phyloP scores from a whole-genome alignment of 2,113 vertebrate genomes.

The Xyliphius kryptos region DNA sequence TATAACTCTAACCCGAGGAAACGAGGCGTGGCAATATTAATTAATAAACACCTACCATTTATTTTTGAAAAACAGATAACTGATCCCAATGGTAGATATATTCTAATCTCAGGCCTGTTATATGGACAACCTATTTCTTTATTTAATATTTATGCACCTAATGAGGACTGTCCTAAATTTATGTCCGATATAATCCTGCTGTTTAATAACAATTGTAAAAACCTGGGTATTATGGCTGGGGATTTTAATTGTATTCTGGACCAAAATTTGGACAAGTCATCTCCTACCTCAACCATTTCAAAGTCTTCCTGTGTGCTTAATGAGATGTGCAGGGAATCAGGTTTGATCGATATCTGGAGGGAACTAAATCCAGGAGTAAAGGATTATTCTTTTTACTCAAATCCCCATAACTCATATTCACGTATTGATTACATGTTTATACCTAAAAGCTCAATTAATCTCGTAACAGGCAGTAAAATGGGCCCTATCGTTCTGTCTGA shows the following conservation, averaged over 20 bases:
- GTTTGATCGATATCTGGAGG: background rate
- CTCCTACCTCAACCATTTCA: background rate
- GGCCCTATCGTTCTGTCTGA: background rate
- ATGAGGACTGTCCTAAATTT: background rate
- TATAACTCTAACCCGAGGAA: too few relatives aligned
- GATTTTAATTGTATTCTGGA: background rate
- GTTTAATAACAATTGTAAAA: background rate
- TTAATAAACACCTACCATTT: background rate
- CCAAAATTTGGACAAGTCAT: background rate
- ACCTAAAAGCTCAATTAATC: background rate
- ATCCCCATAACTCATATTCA: background rate
- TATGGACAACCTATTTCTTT: background rate
- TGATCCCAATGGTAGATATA: background rate
- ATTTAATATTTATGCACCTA: background rate
- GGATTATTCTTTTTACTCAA: constrained; percentile 3
- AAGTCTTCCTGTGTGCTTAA: background rate
- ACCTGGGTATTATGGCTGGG: background rate
- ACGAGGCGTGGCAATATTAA: background rate
- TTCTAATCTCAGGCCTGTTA: background rate
- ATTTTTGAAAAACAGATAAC: background rate
- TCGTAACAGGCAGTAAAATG: background rate
- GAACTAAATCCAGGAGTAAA: background rate
- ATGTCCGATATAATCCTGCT: background rate
- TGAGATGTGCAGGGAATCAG: background rate
- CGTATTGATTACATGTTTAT: background rate